These are phyloP conservation scores for Hesperophylax magnus DNA, from an alignment of 1,140 invertebrate genomes.

Conservation along the genomic window DNA sequence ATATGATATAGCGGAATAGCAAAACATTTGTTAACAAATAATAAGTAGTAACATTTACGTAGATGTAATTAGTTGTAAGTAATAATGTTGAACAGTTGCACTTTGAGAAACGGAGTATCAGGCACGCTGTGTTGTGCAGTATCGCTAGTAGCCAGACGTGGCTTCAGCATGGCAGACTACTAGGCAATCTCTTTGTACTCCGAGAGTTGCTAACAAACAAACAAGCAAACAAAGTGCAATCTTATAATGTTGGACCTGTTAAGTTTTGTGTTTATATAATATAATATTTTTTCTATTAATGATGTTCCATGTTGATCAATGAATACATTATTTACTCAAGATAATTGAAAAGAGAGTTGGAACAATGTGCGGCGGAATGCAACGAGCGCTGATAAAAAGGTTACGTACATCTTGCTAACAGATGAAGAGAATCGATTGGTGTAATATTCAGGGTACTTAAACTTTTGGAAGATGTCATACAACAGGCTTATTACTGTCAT, in stretches of 20 bases:
- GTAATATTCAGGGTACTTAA: conserved; percentile 32
- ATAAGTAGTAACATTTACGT: conserved; percentile 39
- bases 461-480: neutral
- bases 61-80: conserved; percentile 38
- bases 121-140: no score
- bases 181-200: no score
- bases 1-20: conserved; percentile 35
- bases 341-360: neutral
- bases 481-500: neutral
- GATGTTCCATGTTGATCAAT: conserved; percentile 31
- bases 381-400: neutral
- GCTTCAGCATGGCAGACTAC: no score
- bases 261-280: conserved; percentile 34
- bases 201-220: neutral
- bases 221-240: conserved; percentile 30
- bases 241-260: conserved; percentile 35
- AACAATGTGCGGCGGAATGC: neutral
- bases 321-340: conserved; percentile 3
- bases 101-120: conserved; percentile 10
- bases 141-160: no score
- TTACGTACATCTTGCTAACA: neutral
- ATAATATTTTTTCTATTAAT: conserved; percentile 34
- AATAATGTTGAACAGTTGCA: conserved; percentile 47
- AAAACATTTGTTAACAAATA: conserved; percentile 43
- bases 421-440: neutral